Evolutionary conservation across 2,797 vertebrate species (phyloP), one percentile per base, ranked within the genome.

Genomic region (Hypotaenidia okinawae): DNA sequence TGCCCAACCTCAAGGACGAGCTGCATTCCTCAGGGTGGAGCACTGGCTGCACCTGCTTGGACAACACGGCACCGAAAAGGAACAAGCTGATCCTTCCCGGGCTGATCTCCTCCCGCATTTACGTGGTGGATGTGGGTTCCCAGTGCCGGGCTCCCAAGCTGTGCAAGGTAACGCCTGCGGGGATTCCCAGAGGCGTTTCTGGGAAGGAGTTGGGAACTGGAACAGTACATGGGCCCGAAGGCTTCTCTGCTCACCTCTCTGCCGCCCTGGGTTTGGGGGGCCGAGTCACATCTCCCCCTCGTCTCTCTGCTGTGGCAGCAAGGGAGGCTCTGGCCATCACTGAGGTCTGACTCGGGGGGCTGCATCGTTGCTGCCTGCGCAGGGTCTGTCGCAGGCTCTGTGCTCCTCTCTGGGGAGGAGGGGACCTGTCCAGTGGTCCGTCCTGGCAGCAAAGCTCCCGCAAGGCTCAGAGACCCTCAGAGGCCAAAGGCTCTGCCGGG

Each of bases 1-100:
- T 99, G 99, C 99, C 99, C 13, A 98, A 99, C 97, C 95, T 99
- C 24, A 96, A 97, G 1, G 99, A 99, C 1, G 99, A 99, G 96
- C 98, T 99, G n/a, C 98, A 99, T 61, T 98, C 98, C 96, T 98
- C 98, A 0, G 99, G 99, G 2, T 99, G 99, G 99, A 99, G 98
- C 76, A 84, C 98, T 47, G 99, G 98, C 97, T 99, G 98, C 98
- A 98, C 98, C 97, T 99, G 99, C 97, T 98, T 97, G 2, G 98
- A 96, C 1, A 98, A 98, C 47, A 11, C 91, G 62, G 94, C 98
- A 84, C 98, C 97, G 95, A 97, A 80, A 0, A 98, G 99, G 17
- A 98, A 97, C 98, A 98, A 98, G 22, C 98, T 99, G 63, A 97
- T 99, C 47, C 97, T 99, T 25, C 99, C 99, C 2, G 87, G 98